Evolutionary conservation across 2,888 invertebrate genomes (phyloP).

Genomic region (Pammene fasciana): DNA sequence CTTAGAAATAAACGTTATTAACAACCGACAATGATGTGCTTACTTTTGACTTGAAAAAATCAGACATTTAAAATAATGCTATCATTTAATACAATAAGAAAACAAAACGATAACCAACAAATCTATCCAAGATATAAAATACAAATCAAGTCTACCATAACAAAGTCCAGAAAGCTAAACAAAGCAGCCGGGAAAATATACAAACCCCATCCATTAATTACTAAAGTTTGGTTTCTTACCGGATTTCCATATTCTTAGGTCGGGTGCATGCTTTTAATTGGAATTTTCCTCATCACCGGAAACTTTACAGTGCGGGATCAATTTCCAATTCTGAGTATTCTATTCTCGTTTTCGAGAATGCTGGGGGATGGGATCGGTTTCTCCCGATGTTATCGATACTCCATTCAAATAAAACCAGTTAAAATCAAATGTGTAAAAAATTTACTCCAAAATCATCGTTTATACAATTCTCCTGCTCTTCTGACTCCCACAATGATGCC

Average conservation of each 20-base stretch:
- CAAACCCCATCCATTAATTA: conserved; percentile 28
- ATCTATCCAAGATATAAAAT: neutral
- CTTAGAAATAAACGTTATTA: too few species aligned
- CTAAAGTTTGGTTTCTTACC: conserved; percentile 29
- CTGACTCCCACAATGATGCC: conserved; percentile 79
- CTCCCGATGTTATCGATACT: conserved; percentile 30
- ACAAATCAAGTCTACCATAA: neutral
- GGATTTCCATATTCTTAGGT: conserved; percentile 56
- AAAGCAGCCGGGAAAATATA: conserved; percentile 13
- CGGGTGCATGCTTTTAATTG: conserved; percentile 67
- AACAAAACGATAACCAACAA: too few species aligned
- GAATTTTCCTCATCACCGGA: conserved; percentile 64
- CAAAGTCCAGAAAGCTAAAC: conserved; percentile 6
- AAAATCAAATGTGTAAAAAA: neutral
- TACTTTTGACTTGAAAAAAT: too few species aligned
- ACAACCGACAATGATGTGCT: too few species aligned
- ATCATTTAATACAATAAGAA: too few species aligned
- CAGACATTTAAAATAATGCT: too few species aligned
- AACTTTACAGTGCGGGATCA: conserved; percentile 63
- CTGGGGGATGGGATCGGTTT: conserved; percentile 47
- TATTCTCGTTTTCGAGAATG: conserved; percentile 54
- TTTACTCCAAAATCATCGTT: conserved; percentile 17
- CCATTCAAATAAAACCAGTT: conserved; percentile 3
- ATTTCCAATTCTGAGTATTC: conserved; percentile 74
- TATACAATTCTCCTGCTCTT: conserved; percentile 56